Conservation (phyloP, 2,888 invertebrate genomes). For the Mystacides longicornis region DNA sequence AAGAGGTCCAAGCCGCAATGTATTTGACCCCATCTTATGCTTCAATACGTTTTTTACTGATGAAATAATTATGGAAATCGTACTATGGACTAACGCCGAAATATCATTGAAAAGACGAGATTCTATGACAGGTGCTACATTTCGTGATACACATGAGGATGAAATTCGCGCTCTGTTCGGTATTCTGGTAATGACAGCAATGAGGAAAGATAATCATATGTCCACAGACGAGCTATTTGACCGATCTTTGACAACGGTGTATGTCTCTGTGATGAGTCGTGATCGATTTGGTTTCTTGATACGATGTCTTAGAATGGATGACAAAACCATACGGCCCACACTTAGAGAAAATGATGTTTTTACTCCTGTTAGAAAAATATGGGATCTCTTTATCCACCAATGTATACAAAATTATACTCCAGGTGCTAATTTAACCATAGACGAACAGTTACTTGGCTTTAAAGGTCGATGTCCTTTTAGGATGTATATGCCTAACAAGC, state of each 20-base stretch:
- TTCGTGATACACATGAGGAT: constrained; percentile 15
- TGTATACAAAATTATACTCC: constrained; percentile 24
- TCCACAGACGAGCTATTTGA: constrained; percentile 27
- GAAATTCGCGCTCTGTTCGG: constrained; percentile 28
- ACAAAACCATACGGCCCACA: constrained; percentile 20
- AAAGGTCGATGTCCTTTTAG: constrained; percentile 23
- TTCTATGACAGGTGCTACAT: neutral
- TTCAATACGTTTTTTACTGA: constrained; percentile 23
- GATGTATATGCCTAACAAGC: constrained; percentile 24
- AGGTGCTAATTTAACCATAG: constrained; percentile 19
- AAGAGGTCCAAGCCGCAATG: constrained; percentile 8
- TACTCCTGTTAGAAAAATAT: constrained; percentile 29
- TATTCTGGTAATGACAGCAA: constrained; percentile 26
- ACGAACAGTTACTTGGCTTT: constrained; percentile 25
- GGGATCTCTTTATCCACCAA: constrained; percentile 27
- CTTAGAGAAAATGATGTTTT: constrained; percentile 24
- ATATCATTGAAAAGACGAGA: constrained; percentile 10
- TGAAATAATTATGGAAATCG: constrained; percentile 22
- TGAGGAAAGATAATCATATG: constrained; percentile 28
- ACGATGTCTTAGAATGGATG: constrained; percentile 25
- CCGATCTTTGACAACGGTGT: constrained; percentile 23
- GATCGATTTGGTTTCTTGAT: constrained; percentile 26
- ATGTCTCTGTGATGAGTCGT: constrained; percentile 25
- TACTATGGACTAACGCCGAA: constrained; percentile 23
- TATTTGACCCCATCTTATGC: neutral